Percentiles rank a stretch among this genome's conserved stretches.
These are phyloP conservation scores for Fistularia commersonii DNA, from an alignment of 2,797 vertebrate genomes.

Conservation along the genomic window DNA sequence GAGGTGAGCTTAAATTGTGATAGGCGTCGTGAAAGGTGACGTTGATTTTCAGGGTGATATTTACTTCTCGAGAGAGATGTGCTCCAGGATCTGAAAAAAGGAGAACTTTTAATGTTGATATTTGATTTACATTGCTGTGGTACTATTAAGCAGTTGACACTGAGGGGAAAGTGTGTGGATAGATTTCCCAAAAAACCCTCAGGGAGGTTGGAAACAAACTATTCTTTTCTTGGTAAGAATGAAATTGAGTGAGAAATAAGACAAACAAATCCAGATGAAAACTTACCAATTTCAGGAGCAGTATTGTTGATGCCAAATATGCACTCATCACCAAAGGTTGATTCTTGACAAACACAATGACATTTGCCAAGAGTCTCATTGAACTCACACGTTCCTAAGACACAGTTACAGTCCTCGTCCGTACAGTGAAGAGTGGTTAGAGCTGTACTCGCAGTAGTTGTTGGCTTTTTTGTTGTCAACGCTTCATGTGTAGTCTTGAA, in stretches of 20 bases:
- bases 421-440: slow-evolving; percentile 31
- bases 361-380: slow-evolving; percentile 29
- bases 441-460: not conserved
- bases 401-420: slow-evolving; percentile 39
- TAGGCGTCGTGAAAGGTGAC: slow-evolving; percentile 16
- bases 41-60: slow-evolving; percentile 50
- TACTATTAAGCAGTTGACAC: too few relatives aligned
- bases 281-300: slow-evolving; percentile 43
- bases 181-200: too few relatives aligned
- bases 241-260: too few relatives aligned
- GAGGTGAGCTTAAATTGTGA: slow-evolving; percentile 31
- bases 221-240: too few relatives aligned
- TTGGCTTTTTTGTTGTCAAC: not conserved
- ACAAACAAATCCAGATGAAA: not conserved
- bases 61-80: slow-evolving; percentile 48
- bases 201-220: too few relatives aligned
- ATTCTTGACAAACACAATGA: slow-evolving; percentile 33
- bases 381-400: slow-evolving; percentile 25
- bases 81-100: slow-evolving; percentile 33
- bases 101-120: too few relatives aligned
- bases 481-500: too few relatives aligned
- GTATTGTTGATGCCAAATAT: slow-evolving; percentile 19
- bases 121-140: too few relatives aligned
- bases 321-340: slow-evolving; percentile 41
- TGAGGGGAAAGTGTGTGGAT: too few relatives aligned